phyloP scores from a whole-genome alignment of 1,140 invertebrate genomes.

The Pseudomyrmex gracilis region DNA sequence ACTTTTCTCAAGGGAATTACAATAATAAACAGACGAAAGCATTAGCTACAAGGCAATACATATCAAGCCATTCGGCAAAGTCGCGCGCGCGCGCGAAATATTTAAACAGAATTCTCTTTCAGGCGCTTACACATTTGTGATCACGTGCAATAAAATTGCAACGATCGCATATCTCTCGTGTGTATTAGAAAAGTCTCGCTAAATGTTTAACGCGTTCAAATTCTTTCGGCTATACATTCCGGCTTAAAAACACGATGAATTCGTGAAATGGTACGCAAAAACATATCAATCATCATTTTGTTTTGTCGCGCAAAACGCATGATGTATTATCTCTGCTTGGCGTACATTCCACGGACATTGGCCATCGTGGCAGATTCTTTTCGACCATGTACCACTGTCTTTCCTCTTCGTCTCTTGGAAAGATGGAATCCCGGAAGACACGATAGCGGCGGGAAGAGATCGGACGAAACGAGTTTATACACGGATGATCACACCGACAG shows the following conservation, averaged over 20 bases:
- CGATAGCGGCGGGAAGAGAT: constrained; percentile 64
- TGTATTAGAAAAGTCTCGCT: background rate
- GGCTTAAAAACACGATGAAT: constrained; percentile 38
- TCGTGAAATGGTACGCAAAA: constrained; percentile 27
- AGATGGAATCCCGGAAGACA: constrained; percentile 72
- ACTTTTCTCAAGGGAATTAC: too few relatives aligned
- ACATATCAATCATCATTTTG: constrained; percentile 61
- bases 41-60: too few relatives aligned
- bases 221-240: constrained; percentile 15
- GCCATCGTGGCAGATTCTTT: constrained; percentile 68
- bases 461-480: constrained; percentile 72
- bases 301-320: constrained; percentile 67
- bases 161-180: constrained; percentile 1
- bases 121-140: too few relatives aligned
- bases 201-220: constrained; percentile 26
- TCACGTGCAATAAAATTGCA: background rate
- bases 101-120: too few relatives aligned
- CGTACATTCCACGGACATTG: constrained; percentile 67
- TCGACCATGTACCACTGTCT: constrained; percentile 51
- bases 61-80: too few relatives aligned
- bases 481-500: constrained; percentile 33
- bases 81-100: too few relatives aligned
- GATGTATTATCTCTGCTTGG: constrained; percentile 57
- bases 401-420: constrained; percentile 46
- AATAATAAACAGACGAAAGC: too few relatives aligned